Percentiles rank a stretch among this genome's conserved stretches.
phyloP scores from a whole-genome alignment of 2,797 vertebrate species.

The Hoplostethus mediterraneus region DNA sequence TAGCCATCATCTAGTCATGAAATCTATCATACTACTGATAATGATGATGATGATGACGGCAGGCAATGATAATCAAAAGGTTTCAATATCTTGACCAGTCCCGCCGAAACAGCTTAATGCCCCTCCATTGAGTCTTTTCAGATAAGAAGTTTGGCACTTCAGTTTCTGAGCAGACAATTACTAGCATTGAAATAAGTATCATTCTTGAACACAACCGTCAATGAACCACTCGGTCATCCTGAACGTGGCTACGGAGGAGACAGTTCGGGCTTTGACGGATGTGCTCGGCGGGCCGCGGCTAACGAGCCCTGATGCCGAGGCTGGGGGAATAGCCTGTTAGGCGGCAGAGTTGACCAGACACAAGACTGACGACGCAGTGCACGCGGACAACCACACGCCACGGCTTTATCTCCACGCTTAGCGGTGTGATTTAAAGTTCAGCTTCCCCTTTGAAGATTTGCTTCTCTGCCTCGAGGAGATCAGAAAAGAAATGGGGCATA shows the following conservation, averaged over 20 bases:
- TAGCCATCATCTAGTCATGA: neutral
- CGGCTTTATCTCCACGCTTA: neutral
- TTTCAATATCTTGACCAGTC: constrained; percentile 22
- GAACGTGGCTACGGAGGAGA: constrained; percentile 36
- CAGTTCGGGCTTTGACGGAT: constrained; percentile 48
- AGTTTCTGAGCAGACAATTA: constrained; percentile 44
- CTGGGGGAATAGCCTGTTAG: constrained; percentile 1
- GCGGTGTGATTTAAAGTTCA: neutral
- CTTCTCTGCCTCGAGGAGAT: neutral
- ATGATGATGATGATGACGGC: constrained; percentile 43
- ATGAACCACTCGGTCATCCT: constrained; percentile 34
- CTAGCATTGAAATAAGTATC: constrained; percentile 32
- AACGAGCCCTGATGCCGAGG: constrained; percentile 53
- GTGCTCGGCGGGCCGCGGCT: constrained; percentile 45
- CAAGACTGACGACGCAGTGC: constrained; percentile 8
- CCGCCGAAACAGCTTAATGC: constrained; percentile 19
- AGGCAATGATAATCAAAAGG: constrained; percentile 17
- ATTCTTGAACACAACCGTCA: constrained; percentile 31
- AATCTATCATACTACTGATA: neutral
- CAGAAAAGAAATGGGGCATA: neutral
- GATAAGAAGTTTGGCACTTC: constrained; percentile 46
- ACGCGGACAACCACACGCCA: neutral
- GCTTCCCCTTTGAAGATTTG: neutral
- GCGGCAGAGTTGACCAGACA: constrained; percentile 23
- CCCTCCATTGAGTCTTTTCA: constrained; percentile 11